Evolutionary conservation across 2,113 vertebrate species (phyloP).

Genomic region (Cercocebus atys): DNA sequence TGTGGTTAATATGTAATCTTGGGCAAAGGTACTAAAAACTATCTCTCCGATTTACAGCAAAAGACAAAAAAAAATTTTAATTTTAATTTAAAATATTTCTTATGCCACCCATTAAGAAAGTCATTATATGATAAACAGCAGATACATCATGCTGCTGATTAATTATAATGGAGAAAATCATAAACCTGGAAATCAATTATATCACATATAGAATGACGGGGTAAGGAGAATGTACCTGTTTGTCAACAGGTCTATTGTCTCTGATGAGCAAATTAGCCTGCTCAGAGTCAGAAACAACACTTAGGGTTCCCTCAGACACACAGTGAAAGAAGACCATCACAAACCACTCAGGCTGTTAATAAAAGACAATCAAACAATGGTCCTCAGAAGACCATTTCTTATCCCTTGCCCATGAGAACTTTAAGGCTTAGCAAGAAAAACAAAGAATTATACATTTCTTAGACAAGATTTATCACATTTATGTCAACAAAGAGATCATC

Average conservation of each 20-base stretch:
- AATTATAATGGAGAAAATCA: not conserved
- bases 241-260: not conserved
- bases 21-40: not conserved
- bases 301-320: not conserved
- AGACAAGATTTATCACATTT: not conserved
- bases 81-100: not conserved
- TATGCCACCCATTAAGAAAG: not conserved
- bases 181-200: not conserved
- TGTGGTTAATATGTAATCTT: constrained; percentile 11
- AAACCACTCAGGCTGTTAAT: not conserved
- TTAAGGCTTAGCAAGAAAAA: not conserved
- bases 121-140: not conserved
- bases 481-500: not conserved
- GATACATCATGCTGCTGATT: not conserved
- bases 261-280: not conserved
- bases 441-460: not conserved
- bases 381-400: not conserved
- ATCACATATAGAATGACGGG: not conserved
- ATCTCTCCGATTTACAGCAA: not conserved
- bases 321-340: not conserved
- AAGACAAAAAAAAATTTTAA: not conserved
- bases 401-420: not conserved
- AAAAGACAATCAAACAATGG: not conserved
- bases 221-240: not conserved
- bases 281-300: not conserved